Conservation (phyloP, 2,797 vertebrate species). For the Sebastes cheni region DNA sequence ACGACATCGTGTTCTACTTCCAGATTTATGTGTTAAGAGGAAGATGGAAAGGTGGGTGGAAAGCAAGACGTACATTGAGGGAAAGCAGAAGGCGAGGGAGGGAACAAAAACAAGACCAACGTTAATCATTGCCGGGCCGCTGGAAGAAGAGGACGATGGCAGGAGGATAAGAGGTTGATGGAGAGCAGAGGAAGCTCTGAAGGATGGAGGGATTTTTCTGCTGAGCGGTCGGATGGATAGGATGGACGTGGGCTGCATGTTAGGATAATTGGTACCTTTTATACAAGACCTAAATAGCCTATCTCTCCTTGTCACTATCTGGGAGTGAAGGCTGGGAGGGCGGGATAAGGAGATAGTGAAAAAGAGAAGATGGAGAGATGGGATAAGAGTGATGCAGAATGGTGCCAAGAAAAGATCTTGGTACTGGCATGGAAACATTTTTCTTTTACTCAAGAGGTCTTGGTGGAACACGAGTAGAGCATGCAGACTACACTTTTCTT, state of each 20-base stretch:
- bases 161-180: constrained; percentile 51
- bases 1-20: constrained; percentile 12
- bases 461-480: background rate
- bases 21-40: constrained; percentile 29
- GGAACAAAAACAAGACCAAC: constrained; percentile 29
- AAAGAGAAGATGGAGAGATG: constrained; percentile 14
- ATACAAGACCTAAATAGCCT: constrained; percentile 47
- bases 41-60: constrained; percentile 34
- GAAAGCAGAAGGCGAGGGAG: constrained; percentile 37
- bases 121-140: constrained; percentile 38
- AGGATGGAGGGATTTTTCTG: constrained; percentile 39
- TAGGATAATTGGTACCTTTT: constrained; percentile 60
- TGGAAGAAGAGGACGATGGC: constrained; percentile 39
- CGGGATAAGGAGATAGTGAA: constrained; percentile 16
- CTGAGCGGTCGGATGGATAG: constrained; percentile 17
- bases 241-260: constrained; percentile 47
- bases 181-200: constrained; percentile 41
- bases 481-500: background rate
- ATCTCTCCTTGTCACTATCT: constrained; percentile 41
- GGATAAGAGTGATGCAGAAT: constrained; percentile 23
- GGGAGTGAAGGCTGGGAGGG: constrained; percentile 19
- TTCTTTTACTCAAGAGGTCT: background rate
- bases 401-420: background rate
- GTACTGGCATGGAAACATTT: background rate
- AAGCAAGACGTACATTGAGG: background rate